Conservation (phyloP, 2,113 vertebrate species). For the Zootoca vivipara region DNA sequence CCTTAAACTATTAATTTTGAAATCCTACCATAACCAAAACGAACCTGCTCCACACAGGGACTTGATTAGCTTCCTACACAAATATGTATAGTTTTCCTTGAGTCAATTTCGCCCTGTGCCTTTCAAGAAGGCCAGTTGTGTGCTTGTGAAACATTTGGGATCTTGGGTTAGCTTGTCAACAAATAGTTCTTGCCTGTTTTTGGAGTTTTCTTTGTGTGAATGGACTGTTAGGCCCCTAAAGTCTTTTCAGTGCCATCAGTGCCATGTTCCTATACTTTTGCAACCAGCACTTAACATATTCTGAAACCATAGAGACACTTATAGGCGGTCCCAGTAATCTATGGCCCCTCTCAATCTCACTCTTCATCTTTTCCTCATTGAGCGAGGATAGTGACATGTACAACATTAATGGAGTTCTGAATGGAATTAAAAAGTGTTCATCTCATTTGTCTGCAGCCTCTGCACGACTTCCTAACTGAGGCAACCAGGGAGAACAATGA, state of each 20-base stretch:
- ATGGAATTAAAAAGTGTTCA: not conserved
- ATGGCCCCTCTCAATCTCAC: not conserved
- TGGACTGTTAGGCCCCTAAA: not conserved
- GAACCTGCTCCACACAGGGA: not conserved
- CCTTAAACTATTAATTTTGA: not conserved
- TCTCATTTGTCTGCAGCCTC: conserved; percentile 72
- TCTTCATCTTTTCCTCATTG: not conserved
- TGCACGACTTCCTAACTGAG: conserved; percentile 79
- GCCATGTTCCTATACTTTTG: not conserved
- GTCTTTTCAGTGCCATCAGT: not conserved
- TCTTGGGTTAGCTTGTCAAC: not conserved
- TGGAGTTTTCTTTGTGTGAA: not conserved
- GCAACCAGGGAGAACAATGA: conserved; percentile 70
- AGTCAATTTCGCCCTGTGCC: not conserved
- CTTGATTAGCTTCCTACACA: not conserved
- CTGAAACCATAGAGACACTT: not conserved
- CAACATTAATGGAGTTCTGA: not conserved
- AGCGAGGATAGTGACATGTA: not conserved
- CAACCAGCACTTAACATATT: not conserved
- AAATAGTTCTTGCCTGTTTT: not conserved
- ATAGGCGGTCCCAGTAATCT: not conserved
- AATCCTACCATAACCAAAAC: conserved; percentile 9
- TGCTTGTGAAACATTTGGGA: not conserved
- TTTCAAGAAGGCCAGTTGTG: not conserved
- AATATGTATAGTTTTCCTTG: not conserved